Conservation (phyloP, 2,113 vertebrate species). For the Vicugna pacos region DNA sequence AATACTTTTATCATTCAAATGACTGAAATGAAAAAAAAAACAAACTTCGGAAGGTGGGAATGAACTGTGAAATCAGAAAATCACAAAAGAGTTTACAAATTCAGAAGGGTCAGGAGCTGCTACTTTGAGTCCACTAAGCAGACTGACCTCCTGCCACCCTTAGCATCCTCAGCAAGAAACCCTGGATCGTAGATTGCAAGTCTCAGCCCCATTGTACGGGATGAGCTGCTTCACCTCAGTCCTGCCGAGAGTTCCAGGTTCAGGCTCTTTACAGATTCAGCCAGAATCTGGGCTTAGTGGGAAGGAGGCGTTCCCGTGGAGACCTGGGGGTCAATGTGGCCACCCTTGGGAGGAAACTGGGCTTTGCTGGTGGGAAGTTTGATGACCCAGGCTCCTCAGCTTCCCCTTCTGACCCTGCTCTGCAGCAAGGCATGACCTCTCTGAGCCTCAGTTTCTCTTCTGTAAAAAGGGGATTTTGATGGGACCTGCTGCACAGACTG, state of each 20-base stretch:
- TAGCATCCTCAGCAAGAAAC: not conserved
- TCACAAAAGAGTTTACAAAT: not conserved
- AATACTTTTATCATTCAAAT: not conserved
- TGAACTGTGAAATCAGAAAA: not conserved
- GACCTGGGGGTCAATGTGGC: not conserved
- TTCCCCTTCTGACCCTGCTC: not conserved
- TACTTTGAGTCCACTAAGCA: not conserved
- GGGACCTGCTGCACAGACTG: not conserved
- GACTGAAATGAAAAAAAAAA: not conserved
- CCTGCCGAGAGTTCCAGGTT: not conserved
- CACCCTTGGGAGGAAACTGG: not conserved
- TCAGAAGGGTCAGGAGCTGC: not conserved
- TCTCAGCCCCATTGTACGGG: not conserved
- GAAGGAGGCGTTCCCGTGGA: not conserved
- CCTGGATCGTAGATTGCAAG: not conserved
- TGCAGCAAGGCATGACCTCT: fast-evolving
- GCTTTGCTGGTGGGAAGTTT: not conserved
- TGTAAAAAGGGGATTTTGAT: not conserved
- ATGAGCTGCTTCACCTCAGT: not conserved
- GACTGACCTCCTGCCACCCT: not conserved
- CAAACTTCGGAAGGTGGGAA: not conserved
- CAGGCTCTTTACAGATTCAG: not conserved
- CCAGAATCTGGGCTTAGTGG: not conserved
- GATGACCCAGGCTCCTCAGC: not conserved
- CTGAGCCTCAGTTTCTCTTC: not conserved